Evolutionary conservation across 2,797 vertebrate genomes (phyloP).

Genomic region (Setipinna tenuifilis): DNA sequence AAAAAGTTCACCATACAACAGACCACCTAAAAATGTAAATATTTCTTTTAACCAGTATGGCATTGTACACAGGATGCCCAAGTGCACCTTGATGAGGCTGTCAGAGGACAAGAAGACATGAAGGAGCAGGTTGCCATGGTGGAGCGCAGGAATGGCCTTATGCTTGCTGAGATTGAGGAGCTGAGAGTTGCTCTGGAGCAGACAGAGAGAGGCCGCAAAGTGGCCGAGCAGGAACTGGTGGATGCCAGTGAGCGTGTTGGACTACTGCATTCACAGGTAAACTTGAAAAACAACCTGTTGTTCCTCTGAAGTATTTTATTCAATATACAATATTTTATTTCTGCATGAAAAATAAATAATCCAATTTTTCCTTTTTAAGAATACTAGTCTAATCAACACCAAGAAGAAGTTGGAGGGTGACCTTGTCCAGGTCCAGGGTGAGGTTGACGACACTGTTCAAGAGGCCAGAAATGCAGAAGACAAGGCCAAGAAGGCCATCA

Average conservation of each 20-base stretch:
- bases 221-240: neutral
- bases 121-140: slow-evolving; percentile 12
- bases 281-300: too few relatives aligned
- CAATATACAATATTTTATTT: too few relatives aligned
- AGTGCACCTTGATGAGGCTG: neutral
- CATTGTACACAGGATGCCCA: neutral
- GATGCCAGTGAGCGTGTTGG: too few relatives aligned
- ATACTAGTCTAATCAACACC: too few relatives aligned
- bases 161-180: neutral
- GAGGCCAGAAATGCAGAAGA: slow-evolving; percentile 68
- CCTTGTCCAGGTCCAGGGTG: too few relatives aligned
- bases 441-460: too few relatives aligned
- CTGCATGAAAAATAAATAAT: too few relatives aligned
- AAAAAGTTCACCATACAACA: too few relatives aligned
- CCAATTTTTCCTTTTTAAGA: too few relatives aligned
- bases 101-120: slow-evolving; percentile 13
- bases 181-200: neutral
- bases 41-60: neutral
- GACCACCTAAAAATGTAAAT: neutral
- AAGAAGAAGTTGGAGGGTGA: too few relatives aligned
- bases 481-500: slow-evolving; percentile 91
- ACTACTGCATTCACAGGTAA: too few relatives aligned
- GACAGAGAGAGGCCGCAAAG: neutral
- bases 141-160: neutral
- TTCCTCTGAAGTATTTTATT: too few relatives aligned